Evolutionary conservation across 2,113 vertebrate genomes (phyloP), one percentile per base, ranked within the genome.

Genomic region (Mirounga angustirostris): DNA sequence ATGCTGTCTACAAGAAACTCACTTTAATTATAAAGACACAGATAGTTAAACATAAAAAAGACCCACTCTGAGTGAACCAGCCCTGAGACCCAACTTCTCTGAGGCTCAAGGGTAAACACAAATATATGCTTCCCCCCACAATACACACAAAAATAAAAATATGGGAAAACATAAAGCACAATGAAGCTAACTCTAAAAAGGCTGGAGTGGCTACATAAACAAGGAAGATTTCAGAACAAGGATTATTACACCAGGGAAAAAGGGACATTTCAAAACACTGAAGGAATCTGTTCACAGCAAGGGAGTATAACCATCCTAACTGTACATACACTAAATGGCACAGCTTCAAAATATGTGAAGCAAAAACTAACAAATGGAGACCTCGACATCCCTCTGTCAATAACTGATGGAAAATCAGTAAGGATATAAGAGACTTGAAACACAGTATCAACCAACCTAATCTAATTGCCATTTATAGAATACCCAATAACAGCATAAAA

Each of bases 171-270:
- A 71, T 56, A 63, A 15, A 61, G 33, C n/a, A 54, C 0, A 33
- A 50, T 80, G 52, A 59, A 86, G 86, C 33, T 81, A 89, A 84
- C 18, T 89, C 92, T 69, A 63, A 84, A 82, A 92, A 89, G 71
- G 54, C n/a, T 63, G 24, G 15, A 80, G 9, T 46, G 46, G 56
- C 56, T 91, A 90, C 22, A 43, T 50, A 65, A 22, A 90, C 15
- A 73, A 40, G 2, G n/a, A 85, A 67, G n/a, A 69, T n/a, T 81
- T 95, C 54, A 86, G 5, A 86, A 67, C 36, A 81, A 43, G 30
- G 36, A 89, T 80, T 80, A 58, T n/a, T 73, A 71, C 19, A 71
- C 1, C 65, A 95, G 56, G 14, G 33, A 30, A 87, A 89, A 91
- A 78, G 36, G 59, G 54, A 78, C n/a, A 73, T 40, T 54, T 94